Conservation (phyloP, 2,797 vertebrate genomes). For the Onychomys leucogaster region DNA sequence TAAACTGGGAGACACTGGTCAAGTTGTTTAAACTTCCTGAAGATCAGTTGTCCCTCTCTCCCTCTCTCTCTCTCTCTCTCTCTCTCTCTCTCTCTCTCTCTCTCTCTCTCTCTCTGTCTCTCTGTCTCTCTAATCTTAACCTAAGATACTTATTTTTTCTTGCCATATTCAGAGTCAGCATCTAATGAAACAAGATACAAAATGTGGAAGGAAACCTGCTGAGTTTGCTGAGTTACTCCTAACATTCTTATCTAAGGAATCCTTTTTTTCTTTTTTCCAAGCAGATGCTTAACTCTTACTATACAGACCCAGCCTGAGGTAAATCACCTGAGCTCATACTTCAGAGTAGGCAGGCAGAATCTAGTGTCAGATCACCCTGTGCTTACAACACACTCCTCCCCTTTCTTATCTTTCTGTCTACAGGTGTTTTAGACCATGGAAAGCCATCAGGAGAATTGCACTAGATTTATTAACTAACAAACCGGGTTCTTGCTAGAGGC, state of each 20-base stretch:
- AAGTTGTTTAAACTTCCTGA: conserved; percentile 1
- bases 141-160: background rate
- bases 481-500: background rate
- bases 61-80: background rate
- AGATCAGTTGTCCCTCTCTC: background rate
- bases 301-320: background rate
- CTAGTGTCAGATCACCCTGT: background rate
- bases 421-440: background rate
- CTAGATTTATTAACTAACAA: background rate
- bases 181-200: background rate
- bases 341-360: background rate
- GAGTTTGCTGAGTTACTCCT: background rate
- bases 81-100: no score
- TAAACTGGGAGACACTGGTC: background rate
- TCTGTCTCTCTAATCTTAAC: background rate
- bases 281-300: background rate
- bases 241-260: background rate
- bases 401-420: background rate
- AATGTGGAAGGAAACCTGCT: background rate
- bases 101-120: no score
- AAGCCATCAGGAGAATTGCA: background rate
- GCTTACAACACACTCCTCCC: background rate
- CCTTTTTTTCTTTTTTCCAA: background rate
- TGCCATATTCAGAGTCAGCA: background rate
- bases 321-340: background rate